A percentile compares a stretch with the other conserved stretches of the same genome.
phyloP scores from a whole-genome alignment of 1,140 invertebrate species.

The Papilio machaon region DNA sequence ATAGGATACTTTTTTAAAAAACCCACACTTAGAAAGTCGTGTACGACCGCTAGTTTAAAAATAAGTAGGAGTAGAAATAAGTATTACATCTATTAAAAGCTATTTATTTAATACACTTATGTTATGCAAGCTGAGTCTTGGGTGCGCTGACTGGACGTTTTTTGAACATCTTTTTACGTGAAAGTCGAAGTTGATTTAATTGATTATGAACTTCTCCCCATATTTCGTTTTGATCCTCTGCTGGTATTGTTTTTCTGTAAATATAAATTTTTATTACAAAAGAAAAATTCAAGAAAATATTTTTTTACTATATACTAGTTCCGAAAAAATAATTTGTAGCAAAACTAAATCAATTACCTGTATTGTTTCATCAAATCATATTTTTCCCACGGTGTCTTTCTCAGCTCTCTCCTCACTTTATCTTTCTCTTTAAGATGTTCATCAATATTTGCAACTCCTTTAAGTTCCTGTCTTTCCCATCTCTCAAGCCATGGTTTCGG shows the following conservation, averaged over 20 bases:
- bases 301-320: background rate
- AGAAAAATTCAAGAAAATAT: background rate
- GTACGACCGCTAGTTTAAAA: background rate
- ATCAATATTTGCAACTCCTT: constrained; percentile 88
- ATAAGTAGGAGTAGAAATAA: background rate
- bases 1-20: background rate
- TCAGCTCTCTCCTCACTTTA: constrained; percentile 82
- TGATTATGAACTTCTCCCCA: constrained; percentile 91
- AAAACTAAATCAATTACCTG: constrained; percentile 81
- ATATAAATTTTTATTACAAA: constrained; percentile 30
- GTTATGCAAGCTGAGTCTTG: constrained; percentile 65
- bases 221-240: constrained; percentile 93
- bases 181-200: constrained; percentile 86
- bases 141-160: constrained; percentile 84
- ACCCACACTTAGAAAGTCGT: background rate
- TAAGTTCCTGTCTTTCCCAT: constrained; percentile 92
- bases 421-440: constrained; percentile 84
- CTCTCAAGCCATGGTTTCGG: constrained; percentile 92
- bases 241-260: constrained; percentile 89
- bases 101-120: constrained; percentile 41
- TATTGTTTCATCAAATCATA: constrained; percentile 98
- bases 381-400: constrained; percentile 91
- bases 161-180: constrained; percentile 86
- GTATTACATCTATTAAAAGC: constrained; percentile 25
- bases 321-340: background rate